Conservation (phyloP, 2,113 vertebrate genomes). For the Tachuris rubrigastra region DNA sequence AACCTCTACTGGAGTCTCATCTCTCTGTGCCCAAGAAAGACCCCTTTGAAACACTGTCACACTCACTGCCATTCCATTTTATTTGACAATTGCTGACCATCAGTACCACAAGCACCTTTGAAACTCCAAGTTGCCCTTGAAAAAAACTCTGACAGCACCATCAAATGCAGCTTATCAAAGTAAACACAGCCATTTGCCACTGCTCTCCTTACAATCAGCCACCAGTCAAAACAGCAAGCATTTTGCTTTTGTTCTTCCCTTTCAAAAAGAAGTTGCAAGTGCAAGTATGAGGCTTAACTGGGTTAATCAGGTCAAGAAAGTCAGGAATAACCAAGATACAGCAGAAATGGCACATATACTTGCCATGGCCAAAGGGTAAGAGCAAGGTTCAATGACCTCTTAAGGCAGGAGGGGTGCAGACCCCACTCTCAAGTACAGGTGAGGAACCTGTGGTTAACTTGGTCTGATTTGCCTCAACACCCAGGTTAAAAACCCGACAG, state of each 20-base stretch:
- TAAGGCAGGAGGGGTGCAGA: background rate
- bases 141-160: background rate
- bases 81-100: background rate
- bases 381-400: background rate
- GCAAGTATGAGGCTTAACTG: background rate
- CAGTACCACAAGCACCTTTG: background rate
- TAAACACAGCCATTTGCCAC: background rate
- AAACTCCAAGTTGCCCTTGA: background rate
- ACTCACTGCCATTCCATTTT: background rate
- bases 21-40: background rate
- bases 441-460: background rate
- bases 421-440: background rate
- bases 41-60: rapidly evolving
- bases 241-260: background rate
- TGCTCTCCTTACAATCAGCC: background rate
- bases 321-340: background rate
- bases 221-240: background rate
- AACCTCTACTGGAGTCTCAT: background rate
- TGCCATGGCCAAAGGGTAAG: background rate
- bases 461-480: background rate
- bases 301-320: background rate
- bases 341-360: background rate
- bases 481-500: background rate
- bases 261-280: background rate
- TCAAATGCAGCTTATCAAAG: background rate